A percentile compares a stretch with the other conserved stretches of the same genome.
These are phyloP conservation scores for Brachymystax lenok DNA, from an alignment of 2,797 vertebrate species.

Conservation along the genomic window DNA sequence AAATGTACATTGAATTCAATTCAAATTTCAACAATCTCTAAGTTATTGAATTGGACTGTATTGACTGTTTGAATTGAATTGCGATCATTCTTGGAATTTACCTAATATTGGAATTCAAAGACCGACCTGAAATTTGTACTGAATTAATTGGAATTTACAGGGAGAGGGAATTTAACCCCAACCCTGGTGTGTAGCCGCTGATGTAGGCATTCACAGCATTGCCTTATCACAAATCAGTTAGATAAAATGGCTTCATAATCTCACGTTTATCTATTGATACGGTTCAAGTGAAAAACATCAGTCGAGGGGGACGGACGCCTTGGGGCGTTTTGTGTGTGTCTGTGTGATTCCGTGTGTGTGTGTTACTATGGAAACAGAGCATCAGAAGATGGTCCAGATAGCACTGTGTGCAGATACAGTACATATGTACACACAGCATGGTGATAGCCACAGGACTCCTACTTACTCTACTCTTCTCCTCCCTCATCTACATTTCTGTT, in stretches of 20 bases:
- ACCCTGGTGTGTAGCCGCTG: neutral
- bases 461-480: neutral
- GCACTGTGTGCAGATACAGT: slow-evolving; percentile 8
- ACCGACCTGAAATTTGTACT: too few relatives aligned
- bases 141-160: too few relatives aligned
- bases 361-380: slow-evolving; percentile 53
- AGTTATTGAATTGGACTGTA: too few relatives aligned
- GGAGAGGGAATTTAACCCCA: too few relatives aligned
- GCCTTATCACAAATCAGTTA: slow-evolving; percentile 9
- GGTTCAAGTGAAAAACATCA: slow-evolving; percentile 28
- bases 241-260: slow-evolving; percentile 24
- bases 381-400: slow-evolving; percentile 30
- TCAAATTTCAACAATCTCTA: too few relatives aligned
- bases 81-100: too few relatives aligned
- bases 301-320: slow-evolving; percentile 7
- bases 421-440: slow-evolving; percentile 9
- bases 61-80: too few relatives aligned
- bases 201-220: neutral
- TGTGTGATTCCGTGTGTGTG: slow-evolving; percentile 12
- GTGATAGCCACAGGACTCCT: neutral
- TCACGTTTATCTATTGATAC: slow-evolving; percentile 39
- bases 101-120: too few relatives aligned
- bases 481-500: neutral
- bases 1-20: too few relatives aligned
- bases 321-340: slow-evolving; percentile 3